These are phyloP conservation scores for Caenorhabditis inopinata DNA, from an alignment of 1,140 invertebrate species.

Conservation along the genomic window DNA sequence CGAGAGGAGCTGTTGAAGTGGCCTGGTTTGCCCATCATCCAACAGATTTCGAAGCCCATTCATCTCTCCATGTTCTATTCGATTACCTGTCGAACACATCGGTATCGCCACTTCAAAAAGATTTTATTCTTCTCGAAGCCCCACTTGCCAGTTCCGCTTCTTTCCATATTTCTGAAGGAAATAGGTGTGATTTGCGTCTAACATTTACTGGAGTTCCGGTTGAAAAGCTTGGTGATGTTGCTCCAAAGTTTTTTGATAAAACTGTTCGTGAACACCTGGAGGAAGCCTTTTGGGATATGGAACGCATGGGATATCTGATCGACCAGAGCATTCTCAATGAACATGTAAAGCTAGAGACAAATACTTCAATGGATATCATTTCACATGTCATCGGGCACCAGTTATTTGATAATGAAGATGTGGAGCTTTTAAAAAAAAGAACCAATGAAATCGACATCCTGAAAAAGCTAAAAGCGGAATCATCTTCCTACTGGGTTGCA, in stretches of 20 bases:
- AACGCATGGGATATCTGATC: constrained; percentile 75
- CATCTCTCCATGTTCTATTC: constrained; percentile 75
- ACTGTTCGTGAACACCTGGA: constrained; percentile 45
- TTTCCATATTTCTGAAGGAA: constrained; percentile 43
- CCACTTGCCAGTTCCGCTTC: constrained; percentile 78
- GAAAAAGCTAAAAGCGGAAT: constrained; percentile 72
- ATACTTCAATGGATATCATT: constrained; percentile 74
- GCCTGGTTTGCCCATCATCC: constrained; percentile 71
- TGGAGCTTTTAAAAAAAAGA: constrained; percentile 77
- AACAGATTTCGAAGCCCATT: constrained; percentile 68
- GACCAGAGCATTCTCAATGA: constrained; percentile 74
- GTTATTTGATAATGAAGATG: constrained; percentile 76
- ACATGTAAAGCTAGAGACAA: constrained; percentile 21
- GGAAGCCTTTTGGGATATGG: constrained; percentile 75
- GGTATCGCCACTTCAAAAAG: constrained; percentile 79
- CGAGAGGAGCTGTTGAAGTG: constrained; percentile 78
- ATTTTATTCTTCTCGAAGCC: constrained; percentile 81
- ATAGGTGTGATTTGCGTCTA: constrained; percentile 72
- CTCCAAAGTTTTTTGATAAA: constrained; percentile 68
- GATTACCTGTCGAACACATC: constrained; percentile 83
- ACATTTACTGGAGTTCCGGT: constrained; percentile 78
- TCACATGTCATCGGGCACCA: constrained; percentile 79
- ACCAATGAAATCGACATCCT: constrained; percentile 72
- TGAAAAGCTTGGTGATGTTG: constrained; percentile 73
- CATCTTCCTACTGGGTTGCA: constrained; percentile 75